These are phyloP conservation scores for Pristionchus entomophagus DNA, from an alignment of 2,888 invertebrate genomes.

Conservation along the genomic window DNA sequence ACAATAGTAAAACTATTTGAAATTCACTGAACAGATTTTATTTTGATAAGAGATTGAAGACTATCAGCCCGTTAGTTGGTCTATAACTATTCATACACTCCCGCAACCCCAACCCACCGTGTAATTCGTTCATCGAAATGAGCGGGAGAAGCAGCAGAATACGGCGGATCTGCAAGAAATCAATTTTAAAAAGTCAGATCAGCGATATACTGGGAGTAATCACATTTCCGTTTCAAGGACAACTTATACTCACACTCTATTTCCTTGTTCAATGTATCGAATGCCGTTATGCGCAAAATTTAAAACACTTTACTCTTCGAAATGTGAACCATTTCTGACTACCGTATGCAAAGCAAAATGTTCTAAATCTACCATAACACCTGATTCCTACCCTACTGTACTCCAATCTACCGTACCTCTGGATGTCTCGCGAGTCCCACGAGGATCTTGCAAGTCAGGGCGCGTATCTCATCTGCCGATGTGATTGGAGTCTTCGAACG, in stretches of 20 bases:
- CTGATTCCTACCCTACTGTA: too few relatives aligned
- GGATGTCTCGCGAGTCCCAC: conserved; percentile 94
- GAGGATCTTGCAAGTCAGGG: conserved; percentile 90
- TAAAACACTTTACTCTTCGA: too few relatives aligned
- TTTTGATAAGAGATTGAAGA: not conserved
- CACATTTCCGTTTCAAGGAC: too few relatives aligned
- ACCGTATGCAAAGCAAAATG: too few relatives aligned
- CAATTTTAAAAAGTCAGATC: too few relatives aligned
- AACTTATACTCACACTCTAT: too few relatives aligned
- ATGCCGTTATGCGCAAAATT: too few relatives aligned
- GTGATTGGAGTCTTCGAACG: conserved; percentile 94
- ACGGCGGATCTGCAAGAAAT: conserved; percentile 82
- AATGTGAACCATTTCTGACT: too few relatives aligned
- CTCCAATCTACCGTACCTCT: conserved; percentile 79
- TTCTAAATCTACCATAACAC: too few relatives aligned
- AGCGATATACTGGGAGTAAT: too few relatives aligned
- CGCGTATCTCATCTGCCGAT: conserved; percentile 94
- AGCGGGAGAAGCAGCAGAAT: conserved; percentile 95
- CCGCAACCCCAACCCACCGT: conserved; percentile 80
- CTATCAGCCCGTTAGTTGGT: not conserved
- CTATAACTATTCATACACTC: not conserved
- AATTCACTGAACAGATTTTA: not conserved
- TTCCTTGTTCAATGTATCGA: too few relatives aligned
- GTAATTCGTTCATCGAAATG: conserved; percentile 92
- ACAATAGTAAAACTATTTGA: not conserved